phyloP scores from a whole-genome alignment of 2,888 invertebrate genomes.

The Rhabditophanes sp. region DNA sequence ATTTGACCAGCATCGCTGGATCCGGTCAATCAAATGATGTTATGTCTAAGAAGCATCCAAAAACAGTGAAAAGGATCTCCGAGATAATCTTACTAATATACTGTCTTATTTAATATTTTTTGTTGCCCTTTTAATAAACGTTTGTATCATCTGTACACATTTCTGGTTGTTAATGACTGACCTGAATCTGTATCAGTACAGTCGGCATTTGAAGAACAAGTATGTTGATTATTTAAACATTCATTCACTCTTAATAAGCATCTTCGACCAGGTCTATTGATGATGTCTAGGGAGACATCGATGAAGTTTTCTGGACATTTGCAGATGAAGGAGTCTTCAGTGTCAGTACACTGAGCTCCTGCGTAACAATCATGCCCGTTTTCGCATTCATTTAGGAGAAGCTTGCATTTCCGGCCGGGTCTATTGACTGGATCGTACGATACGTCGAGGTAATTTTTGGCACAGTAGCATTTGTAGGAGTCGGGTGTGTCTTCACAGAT shows the following conservation, averaged over 20 bases:
- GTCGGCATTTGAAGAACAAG: slow-evolving; percentile 42
- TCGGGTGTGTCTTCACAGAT: slow-evolving; percentile 44
- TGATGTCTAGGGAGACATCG: slow-evolving; percentile 35
- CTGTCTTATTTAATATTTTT: too few species aligned
- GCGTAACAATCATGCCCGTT: slow-evolving; percentile 40
- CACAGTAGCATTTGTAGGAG: slow-evolving; percentile 37
- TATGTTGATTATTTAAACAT: slow-evolving; percentile 32
- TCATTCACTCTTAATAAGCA: slow-evolving; percentile 40
- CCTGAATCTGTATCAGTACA: slow-evolving; percentile 43
- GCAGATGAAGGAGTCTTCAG: slow-evolving; percentile 39
- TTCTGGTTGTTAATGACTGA: slow-evolving; percentile 5
- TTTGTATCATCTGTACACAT: too few species aligned
- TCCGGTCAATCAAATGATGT: too few species aligned
- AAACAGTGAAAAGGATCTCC: too few species aligned
- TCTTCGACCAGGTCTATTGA: slow-evolving; percentile 34
- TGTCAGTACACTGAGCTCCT: slow-evolving; percentile 40
- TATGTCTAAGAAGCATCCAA: too few species aligned
- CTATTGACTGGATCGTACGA: slow-evolving; percentile 32
- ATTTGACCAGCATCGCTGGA: too few species aligned
- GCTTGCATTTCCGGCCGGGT: slow-evolving; percentile 42
- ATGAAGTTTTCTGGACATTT: slow-evolving; percentile 31
- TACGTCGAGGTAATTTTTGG: slow-evolving; percentile 40
- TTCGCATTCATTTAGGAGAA: slow-evolving; percentile 67
- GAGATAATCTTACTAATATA: too few species aligned
- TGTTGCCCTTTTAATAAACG: too few species aligned